Percentiles rank a stretch among this genome's conserved stretches.
These are phyloP conservation scores for Myocastor coypus DNA, from an alignment of 2,113 vertebrate species.

Conservation along the genomic window DNA sequence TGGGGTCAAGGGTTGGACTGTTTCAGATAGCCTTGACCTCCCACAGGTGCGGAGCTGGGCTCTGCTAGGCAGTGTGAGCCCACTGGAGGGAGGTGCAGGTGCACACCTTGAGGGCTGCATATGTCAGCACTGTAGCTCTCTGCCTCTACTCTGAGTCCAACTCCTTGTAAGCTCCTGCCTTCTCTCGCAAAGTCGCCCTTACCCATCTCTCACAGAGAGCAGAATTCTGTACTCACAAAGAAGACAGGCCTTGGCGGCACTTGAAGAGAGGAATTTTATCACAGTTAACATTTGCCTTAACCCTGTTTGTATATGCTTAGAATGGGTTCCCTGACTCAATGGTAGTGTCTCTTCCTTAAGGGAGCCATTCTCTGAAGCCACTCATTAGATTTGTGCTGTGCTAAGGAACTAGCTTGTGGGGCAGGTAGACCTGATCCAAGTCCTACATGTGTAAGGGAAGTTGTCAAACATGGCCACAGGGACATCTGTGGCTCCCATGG, in stretches of 20 bases:
- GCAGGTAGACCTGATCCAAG: neutral
- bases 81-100: neutral
- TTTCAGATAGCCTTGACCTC: neutral
- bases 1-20: neutral
- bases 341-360: neutral
- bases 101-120: too few species aligned
- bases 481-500: neutral
- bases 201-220: neutral
- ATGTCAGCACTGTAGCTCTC: too few species aligned
- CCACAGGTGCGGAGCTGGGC: neutral
- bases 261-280: neutral
- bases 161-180: neutral
- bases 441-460: neutral
- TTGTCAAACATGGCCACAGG: neutral
- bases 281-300: neutral
- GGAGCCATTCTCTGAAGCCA: neutral
- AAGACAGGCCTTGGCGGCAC: neutral
- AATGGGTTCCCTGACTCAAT: neutral
- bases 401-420: neutral
- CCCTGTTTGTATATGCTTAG: neutral
- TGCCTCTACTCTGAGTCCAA: neutral
- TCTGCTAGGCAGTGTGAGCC: neutral
- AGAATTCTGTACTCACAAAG: neutral
- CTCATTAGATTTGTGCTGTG: neutral
- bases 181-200: neutral